Conservation (phyloP, 2,113 vertebrate genomes). For the Apeltes quadracus region DNA sequence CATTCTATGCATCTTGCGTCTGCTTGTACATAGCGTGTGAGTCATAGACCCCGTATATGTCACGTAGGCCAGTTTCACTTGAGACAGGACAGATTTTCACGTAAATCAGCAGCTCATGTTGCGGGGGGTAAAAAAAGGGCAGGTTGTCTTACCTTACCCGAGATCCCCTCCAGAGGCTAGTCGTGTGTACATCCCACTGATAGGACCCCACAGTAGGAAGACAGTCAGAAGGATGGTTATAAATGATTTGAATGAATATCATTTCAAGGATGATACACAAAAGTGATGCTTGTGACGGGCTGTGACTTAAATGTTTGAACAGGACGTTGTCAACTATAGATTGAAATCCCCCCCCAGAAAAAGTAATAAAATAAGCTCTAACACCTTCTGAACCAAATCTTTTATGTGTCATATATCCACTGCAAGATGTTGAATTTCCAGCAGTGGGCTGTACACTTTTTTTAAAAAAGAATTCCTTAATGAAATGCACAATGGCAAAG, state of each 20-base stretch:
- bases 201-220: constrained; percentile 43
- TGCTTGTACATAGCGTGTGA: neutral
- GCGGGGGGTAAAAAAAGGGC: neutral
- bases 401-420: constrained; percentile 32
- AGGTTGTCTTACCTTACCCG: constrained; percentile 69
- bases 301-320: neutral
- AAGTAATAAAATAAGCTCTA: neutral
- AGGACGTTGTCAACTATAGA: neutral
- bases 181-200: neutral
- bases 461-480: neutral
- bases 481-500: constrained; percentile 1
- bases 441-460: neutral
- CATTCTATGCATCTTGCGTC: constrained; percentile 15
- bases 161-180: neutral
- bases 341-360: constrained; percentile 8
- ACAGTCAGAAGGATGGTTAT: constrained; percentile 1
- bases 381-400: neutral
- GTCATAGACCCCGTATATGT: constrained; percentile 23
- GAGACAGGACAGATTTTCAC: constrained; percentile 7
- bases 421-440: neutral
- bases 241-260: neutral
- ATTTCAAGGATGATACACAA: constrained; percentile 10
- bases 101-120: constrained; percentile 37
- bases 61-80: neutral
- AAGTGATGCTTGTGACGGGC: neutral